Conservation (phyloP, 2,888 invertebrate species). For the Auanema sp. region DNA sequence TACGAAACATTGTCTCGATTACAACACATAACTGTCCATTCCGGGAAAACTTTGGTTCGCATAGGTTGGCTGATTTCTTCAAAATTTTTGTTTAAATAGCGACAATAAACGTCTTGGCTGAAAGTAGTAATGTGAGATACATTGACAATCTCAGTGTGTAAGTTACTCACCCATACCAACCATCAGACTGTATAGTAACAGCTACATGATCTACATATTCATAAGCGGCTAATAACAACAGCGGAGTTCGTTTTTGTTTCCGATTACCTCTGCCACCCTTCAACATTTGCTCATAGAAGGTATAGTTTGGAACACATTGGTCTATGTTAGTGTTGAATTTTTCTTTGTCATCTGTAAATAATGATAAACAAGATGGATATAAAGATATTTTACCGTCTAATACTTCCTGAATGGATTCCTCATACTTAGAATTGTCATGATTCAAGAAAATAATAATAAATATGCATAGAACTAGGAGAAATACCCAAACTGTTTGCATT, state of each 20-base stretch:
- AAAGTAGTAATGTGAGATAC: not conserved
- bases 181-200: constrained; percentile 9
- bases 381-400: no score
- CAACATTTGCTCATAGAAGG: no score
- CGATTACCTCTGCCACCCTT: not conserved
- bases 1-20: constrained; percentile 4
- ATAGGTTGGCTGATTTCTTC: constrained; percentile 4
- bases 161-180: constrained; percentile 11
- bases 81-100: constrained; percentile 5
- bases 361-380: no score
- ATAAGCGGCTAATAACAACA: constrained; percentile 11
- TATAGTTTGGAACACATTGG: no score
- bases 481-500: no score
- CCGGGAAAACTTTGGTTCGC: constrained; percentile 6
- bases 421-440: no score
- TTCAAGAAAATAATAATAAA: no score
- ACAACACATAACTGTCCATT: constrained; percentile 9
- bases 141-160: not conserved
- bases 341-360: no score
- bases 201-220: constrained; percentile 9
- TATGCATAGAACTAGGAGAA: no score
- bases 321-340: no score
- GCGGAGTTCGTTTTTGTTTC: not conserved
- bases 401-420: no score
- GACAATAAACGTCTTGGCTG: constrained; percentile 11